Evolutionary conservation across 53 echinoderm and acorn worm genomes (phyloP).

Genomic region (Temnopleurus reevesii): DNA sequence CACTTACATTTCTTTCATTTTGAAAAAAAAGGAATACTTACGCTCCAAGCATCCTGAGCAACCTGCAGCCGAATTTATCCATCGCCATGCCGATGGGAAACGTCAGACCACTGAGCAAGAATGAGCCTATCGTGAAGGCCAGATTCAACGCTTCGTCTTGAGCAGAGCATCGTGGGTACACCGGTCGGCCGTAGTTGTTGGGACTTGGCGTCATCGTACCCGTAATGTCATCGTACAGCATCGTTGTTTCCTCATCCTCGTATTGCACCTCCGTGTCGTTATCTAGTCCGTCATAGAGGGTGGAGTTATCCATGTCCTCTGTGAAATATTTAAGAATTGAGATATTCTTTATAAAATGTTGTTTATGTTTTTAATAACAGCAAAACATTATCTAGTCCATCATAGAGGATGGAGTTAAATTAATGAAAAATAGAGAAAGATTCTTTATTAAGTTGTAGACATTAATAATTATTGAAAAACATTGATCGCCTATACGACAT

Average conservation of each 20-base stretch:
- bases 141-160: slow-evolving; percentile 90
- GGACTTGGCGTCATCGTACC: not conserved
- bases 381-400: too few relatives aligned
- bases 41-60: slow-evolving; percentile 89
- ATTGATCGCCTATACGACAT: not conserved
- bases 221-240: not conserved
- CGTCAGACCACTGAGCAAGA: slow-evolving; percentile 93
- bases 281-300: not conserved
- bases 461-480: not conserved
- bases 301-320: not conserved
- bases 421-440: not conserved
- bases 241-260: not conserved
- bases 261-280: slow-evolving; percentile 55
- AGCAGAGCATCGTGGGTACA: slow-evolving; percentile 71
- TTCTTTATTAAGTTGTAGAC: not conserved
- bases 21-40: slow-evolving; percentile 62
- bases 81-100: slow-evolving; percentile 96
- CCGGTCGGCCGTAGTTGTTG: slow-evolving; percentile 52
- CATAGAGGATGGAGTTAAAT: not conserved
- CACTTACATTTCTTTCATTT: too few relatives aligned
- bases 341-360: too few relatives aligned
- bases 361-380: too few relatives aligned
- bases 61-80: slow-evolving; percentile 94
- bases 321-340: not conserved
- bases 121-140: slow-evolving; percentile 94